A percentile compares a stretch with the other conserved stretches of the same genome.
phyloP scores from a whole-genome alignment of 92 coral and sea anemone species.

The Zoanthus sociatus region DNA sequence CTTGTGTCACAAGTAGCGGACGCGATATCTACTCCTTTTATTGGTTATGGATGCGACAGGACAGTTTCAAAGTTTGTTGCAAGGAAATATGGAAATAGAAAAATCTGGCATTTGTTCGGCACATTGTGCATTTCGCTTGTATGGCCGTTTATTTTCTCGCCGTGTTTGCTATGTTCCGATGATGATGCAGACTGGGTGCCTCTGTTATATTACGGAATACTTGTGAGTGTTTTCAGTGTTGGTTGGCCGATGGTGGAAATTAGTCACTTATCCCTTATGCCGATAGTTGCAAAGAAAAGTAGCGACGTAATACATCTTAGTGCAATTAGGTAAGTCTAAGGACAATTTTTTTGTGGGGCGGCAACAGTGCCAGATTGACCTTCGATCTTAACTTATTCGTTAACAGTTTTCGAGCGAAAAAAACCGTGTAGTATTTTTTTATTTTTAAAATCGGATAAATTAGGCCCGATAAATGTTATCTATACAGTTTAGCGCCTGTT shows the following conservation, averaged over 20 bases:
- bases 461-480: too few species aligned
- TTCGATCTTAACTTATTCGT: not conserved
- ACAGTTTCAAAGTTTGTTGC: conserved; percentile 67
- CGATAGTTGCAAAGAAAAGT: conserved; percentile 76
- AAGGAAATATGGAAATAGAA: conserved; percentile 79
- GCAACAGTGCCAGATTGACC: not conserved
- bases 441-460: too few species aligned
- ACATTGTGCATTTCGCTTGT: conserved; percentile 78
- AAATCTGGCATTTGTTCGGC: conserved; percentile 89
- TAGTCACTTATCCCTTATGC: conserved; percentile 89
- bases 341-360: too few species aligned
- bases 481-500: too few species aligned
- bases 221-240: conserved; percentile 77
- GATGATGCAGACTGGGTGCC: conserved; percentile 73
- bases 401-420: not conserved
- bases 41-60: conserved; percentile 89
- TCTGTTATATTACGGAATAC: conserved; percentile 68
- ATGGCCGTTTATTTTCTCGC: conserved; percentile 88
- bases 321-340: conserved; percentile 76
- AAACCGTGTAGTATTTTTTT: too few species aligned
- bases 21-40: conserved; percentile 84
- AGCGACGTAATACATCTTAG: conserved; percentile 81
- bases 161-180: conserved; percentile 72
- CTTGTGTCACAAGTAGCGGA: conserved; percentile 86
- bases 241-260: conserved; percentile 96